A percentile compares a stretch with the other conserved stretches of the same genome.
Conservation (phyloP, 2,797 vertebrate genomes). For the Macroramphosus scolopax region DNA sequence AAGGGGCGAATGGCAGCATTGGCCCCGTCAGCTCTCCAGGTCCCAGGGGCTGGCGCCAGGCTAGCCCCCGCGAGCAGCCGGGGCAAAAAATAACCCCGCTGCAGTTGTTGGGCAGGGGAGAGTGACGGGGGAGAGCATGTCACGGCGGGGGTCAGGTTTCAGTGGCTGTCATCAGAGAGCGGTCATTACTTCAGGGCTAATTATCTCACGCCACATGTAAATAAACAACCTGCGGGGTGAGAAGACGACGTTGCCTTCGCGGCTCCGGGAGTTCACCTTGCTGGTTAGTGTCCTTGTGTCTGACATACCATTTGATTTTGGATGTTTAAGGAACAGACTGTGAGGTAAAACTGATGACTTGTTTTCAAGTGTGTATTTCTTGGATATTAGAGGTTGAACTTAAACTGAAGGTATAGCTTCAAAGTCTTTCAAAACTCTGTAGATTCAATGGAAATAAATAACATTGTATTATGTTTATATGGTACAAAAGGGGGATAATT, state of each 20-base stretch:
- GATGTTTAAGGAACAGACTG: too few relatives aligned
- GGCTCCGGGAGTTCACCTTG: slow-evolving; percentile 27
- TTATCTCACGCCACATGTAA: slow-evolving; percentile 79
- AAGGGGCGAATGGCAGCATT: slow-evolving; percentile 69
- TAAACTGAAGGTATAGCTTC: too few relatives aligned
- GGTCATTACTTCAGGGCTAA: slow-evolving; percentile 85
- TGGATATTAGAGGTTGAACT: too few relatives aligned
- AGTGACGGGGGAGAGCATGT: slow-evolving; percentile 78
- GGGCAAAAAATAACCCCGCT: slow-evolving; percentile 75
- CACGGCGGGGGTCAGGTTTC: slow-evolving; percentile 70
- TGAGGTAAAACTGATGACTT: too few relatives aligned
- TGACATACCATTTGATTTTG: too few relatives aligned
- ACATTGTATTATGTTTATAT: too few relatives aligned
- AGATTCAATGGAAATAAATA: too few relatives aligned
- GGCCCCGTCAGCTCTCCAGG: slow-evolving; percentile 65
- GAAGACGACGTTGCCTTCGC: slow-evolving; percentile 67
- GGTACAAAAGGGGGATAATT: too few relatives aligned
- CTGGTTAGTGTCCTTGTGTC: too few relatives aligned
- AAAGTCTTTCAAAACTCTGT: too few relatives aligned
- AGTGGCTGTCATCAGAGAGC: slow-evolving; percentile 83
- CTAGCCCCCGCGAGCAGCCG: slow-evolving; percentile 68
- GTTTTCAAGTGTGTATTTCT: neutral
- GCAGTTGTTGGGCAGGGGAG: slow-evolving; percentile 80
- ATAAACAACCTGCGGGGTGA: slow-evolving; percentile 77
- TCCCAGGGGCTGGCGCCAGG: slow-evolving; percentile 81